Evolutionary conservation across 1,140 invertebrate species (phyloP).

Genomic region (Chlorops oryzae): DNA sequence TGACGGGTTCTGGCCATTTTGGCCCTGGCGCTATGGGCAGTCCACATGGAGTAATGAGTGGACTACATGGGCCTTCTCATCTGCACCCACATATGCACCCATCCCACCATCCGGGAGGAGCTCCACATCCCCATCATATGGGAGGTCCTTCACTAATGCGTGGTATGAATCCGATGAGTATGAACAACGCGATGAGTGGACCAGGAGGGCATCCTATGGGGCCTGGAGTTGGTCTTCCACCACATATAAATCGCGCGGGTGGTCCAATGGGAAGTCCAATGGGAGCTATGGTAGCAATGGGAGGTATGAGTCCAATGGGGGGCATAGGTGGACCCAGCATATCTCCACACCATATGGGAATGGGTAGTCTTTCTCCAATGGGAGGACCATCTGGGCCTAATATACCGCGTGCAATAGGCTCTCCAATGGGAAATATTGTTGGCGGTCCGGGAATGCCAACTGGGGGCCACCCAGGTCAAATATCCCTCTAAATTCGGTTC

Average conservation of each 20-base stretch:
- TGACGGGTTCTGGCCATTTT: conserved; percentile 25
- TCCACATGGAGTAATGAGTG: conserved; percentile 51
- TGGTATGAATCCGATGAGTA: conserved; percentile 63
- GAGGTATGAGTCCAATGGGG: conserved; percentile 57
- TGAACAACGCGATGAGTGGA: conserved; percentile 48
- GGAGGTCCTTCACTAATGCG: conserved; percentile 58
- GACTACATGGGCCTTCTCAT: conserved; percentile 49
- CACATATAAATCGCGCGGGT: conserved; percentile 42
- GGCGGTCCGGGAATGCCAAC: conserved; percentile 51
- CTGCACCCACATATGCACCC: conserved; percentile 49
- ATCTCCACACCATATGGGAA: conserved; percentile 60
- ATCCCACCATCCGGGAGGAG: conserved; percentile 52
- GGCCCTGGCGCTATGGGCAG: conserved; percentile 34
- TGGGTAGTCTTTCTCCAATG: conserved; percentile 58
- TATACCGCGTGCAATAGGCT: conserved; percentile 53
- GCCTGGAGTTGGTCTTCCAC: conserved; percentile 38
- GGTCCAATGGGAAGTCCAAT: conserved; percentile 46
- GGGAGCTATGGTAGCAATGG: conserved; percentile 49
- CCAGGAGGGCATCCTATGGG: conserved; percentile 38
- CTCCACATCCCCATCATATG: conserved; percentile 48
- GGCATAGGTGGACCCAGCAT: conserved; percentile 50
- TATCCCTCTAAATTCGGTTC: conserved; percentile 62
- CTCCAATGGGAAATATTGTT: conserved; percentile 53
- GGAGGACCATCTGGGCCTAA: conserved; percentile 53
- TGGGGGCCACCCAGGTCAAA: conserved; percentile 48